Conservation (phyloP, 2,797 vertebrate species). For the Tamandua tetradactyla region DNA sequence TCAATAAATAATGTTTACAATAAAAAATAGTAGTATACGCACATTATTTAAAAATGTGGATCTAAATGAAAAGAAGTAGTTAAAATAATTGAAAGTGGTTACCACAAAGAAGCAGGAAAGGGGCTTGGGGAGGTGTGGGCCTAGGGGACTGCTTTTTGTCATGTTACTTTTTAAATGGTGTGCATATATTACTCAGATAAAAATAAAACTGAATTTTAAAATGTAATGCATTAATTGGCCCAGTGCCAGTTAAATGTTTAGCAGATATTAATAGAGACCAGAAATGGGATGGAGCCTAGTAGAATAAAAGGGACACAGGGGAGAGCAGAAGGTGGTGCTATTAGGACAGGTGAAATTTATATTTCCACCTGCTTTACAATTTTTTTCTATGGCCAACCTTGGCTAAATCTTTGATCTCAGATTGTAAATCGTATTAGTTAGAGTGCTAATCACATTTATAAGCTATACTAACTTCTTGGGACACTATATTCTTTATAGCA, state of each 20-base stretch:
- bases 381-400: neutral
- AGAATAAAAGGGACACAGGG: neutral
- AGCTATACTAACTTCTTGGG: conserved; percentile 40
- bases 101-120: neutral
- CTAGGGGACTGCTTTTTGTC: conserved; percentile 33
- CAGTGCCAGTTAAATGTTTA: conserved; percentile 27
- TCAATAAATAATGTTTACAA: conserved; percentile 49
- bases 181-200: conserved; percentile 56
- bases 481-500: neutral
- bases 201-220: conserved; percentile 63
- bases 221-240: conserved; percentile 59
- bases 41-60: conserved; percentile 21
- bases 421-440: conserved; percentile 18
- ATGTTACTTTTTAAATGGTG: conserved; percentile 55
- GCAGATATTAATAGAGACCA: conserved; percentile 47
- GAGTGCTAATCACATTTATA: conserved; percentile 41
- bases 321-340: neutral
- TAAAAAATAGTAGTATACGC: neutral
- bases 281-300: conserved; percentile 3
- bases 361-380: neutral
- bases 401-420: conserved; percentile 49
- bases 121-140: neutral
- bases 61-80: conserved; percentile 34
- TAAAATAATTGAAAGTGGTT: conserved; percentile 6
- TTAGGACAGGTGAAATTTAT: conserved; percentile 46